Conservation (phyloP, 1,140 invertebrate species). For the Chelonus insularis region DNA sequence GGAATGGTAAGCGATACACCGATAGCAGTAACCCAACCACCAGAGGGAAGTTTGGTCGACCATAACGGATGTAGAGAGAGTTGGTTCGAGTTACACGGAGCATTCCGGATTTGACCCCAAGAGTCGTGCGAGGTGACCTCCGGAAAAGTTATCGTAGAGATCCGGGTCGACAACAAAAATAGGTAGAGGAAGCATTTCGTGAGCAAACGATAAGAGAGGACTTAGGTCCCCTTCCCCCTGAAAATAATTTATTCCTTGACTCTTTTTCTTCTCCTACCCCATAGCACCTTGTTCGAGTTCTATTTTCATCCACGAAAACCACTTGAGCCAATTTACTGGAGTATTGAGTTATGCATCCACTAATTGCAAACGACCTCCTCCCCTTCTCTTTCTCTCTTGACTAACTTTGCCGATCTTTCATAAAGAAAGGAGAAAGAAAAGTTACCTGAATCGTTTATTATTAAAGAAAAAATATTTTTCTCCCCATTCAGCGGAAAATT, state of each 20-base stretch:
- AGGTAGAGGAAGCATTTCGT: slow-evolving; percentile 16
- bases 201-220: slow-evolving; percentile 15
- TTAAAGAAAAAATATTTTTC: neutral
- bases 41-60: slow-evolving; percentile 34
- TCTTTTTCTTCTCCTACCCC: neutral
- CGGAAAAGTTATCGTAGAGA: slow-evolving; percentile 30
- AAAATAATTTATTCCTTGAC: slow-evolving; percentile 6
- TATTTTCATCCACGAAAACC: slow-evolving; percentile 10
- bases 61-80: slow-evolving; percentile 34
- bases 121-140: slow-evolving; percentile 12
- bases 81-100: slow-evolving; percentile 30
- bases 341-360: slow-evolving; percentile 34
- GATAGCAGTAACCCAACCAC: slow-evolving; percentile 32
- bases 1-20: slow-evolving; percentile 25
- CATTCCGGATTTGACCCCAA: slow-evolving; percentile 30
- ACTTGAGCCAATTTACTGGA: slow-evolving; percentile 26
- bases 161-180: slow-evolving; percentile 28
- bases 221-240: neutral
- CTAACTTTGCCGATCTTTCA: slow-evolving; percentile 25
- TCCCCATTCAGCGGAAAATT: slow-evolving; percentile 6
- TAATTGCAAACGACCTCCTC: slow-evolving; percentile 27
- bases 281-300: neutral
- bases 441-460: neutral
- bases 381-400: neutral
- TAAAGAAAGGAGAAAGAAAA: neutral